Conservation (phyloP, 2,797 vertebrate genomes). For the Todus mexicanus region DNA sequence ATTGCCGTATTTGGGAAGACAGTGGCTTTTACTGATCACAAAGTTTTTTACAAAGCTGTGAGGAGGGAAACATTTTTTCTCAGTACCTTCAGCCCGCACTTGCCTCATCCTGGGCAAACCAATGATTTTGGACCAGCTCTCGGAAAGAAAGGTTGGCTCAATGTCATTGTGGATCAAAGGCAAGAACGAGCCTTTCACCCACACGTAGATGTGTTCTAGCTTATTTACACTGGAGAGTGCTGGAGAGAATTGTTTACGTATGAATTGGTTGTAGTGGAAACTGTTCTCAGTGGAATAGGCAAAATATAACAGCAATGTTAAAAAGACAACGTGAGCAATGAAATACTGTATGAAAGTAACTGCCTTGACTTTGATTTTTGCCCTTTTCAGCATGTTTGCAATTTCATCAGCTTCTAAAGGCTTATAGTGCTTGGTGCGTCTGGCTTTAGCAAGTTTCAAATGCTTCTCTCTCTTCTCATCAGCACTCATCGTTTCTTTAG, state of each 20-base stretch:
- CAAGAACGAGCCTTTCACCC: constrained; percentile 30
- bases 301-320: constrained; percentile 39
- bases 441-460: not conserved
- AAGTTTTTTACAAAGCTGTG: not conserved
- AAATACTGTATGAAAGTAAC: constrained; percentile 13
- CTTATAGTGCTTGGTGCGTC: constrained; percentile 31
- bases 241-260: constrained; percentile 24
- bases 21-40: constrained; percentile 26
- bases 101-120: constrained; percentile 72
- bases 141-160: constrained; percentile 19
- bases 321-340: constrained; percentile 37
- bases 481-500: not conserved
- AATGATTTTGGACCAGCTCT: constrained; percentile 61
- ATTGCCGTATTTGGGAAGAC: constrained; percentile 35
- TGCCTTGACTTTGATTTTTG: constrained; percentile 6
- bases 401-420: constrained; percentile 52
- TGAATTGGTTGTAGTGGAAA: constrained; percentile 49
- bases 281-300: not conserved
- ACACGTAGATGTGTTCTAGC: constrained; percentile 32
- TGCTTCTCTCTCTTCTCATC: not conserved
- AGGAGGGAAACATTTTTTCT: constrained; percentile 16
- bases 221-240: not conserved
- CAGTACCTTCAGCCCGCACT: constrained; percentile 28
- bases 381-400: constrained; percentile 18
- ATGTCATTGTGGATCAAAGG: constrained; percentile 61